phyloP scores from a whole-genome alignment of 2,888 invertebrate species.

The Apotomis turbidana region DNA sequence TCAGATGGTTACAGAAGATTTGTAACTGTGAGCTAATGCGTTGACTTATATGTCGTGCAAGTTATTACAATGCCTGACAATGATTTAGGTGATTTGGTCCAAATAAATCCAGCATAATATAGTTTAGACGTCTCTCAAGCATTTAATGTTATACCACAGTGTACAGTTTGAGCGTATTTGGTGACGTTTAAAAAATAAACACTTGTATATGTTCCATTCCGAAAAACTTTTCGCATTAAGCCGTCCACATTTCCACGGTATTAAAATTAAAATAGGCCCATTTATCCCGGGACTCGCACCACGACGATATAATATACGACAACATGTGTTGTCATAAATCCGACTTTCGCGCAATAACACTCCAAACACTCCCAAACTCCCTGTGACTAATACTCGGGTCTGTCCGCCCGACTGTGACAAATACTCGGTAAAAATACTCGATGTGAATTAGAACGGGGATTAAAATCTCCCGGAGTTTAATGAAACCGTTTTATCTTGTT shows the following conservation, averaged over 20 bases:
- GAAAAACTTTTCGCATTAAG: slow-evolving; percentile 15
- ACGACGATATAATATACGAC: slow-evolving; percentile 11
- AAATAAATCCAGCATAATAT: too few relatives aligned
- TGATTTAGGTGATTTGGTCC: too few relatives aligned
- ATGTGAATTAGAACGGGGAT: slow-evolving; percentile 21
- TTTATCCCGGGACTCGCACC: slow-evolving; percentile 16
- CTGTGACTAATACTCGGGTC: slow-evolving; percentile 33
- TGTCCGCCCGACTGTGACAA: slow-evolving; percentile 21
- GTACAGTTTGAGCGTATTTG: background rate
- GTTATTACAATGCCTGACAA: too few relatives aligned
- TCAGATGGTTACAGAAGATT: too few relatives aligned
- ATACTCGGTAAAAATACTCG: slow-evolving; percentile 30
- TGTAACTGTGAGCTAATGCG: too few relatives aligned
- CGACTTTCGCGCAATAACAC: slow-evolving; percentile 10
- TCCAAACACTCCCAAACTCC: slow-evolving; percentile 21
- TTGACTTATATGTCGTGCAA: too few relatives aligned
- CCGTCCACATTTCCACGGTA: slow-evolving; percentile 19
- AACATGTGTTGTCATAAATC: slow-evolving; percentile 35
- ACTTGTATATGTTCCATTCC: slow-evolving; percentile 5
- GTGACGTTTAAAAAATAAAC: slow-evolving; percentile 2
- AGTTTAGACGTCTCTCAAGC: background rate
- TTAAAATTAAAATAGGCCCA: slow-evolving; percentile 36
- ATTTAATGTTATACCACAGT: background rate
- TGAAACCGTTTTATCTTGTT: slow-evolving; percentile 30
- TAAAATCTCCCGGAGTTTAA: slow-evolving; percentile 26